A percentile compares a stretch with the other conserved stretches of the same genome.
These are phyloP conservation scores for Camptogramma bilineatum DNA, from an alignment of 2,888 invertebrate species.

Conservation along the genomic window DNA sequence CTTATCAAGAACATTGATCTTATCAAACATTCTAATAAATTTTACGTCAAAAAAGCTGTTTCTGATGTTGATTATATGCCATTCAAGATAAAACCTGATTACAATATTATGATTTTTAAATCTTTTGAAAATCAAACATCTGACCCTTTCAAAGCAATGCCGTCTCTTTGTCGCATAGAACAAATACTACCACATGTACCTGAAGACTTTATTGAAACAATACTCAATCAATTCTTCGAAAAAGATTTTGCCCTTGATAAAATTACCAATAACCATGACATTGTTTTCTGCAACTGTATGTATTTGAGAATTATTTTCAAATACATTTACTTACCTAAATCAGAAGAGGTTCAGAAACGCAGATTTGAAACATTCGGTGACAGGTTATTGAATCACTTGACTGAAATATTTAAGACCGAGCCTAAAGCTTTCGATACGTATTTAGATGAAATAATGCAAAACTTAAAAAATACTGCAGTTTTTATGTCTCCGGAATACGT, in stretches of 20 bases:
- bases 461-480: conserved; percentile 56
- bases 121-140: conserved; percentile 30
- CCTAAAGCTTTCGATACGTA: conserved; percentile 17
- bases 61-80: conserved; percentile 49
- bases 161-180: conserved; percentile 49
- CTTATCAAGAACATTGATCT: conserved; percentile 49
- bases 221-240: conserved; percentile 31
- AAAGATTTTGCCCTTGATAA: conserved; percentile 41
- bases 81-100: conserved; percentile 53
- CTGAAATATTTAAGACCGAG: conserved; percentile 21
- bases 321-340: conserved; percentile 56
- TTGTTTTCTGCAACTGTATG: conserved; percentile 34
- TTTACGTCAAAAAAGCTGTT: conserved; percentile 12
- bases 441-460: conserved; percentile 48
- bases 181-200: conserved; percentile 24
- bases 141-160: conserved; percentile 24
- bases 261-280: conserved; percentile 29
- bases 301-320: conserved; percentile 57
- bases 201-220: conserved; percentile 33
- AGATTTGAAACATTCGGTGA: conserved; percentile 51
- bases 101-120: conserved; percentile 53
- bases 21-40: conserved; percentile 25
- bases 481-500: conserved; percentile 55
- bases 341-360: conserved; percentile 46
- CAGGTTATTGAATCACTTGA: conserved; percentile 54